These are phyloP conservation scores for Argya squamiceps DNA, from an alignment of 2,797 vertebrate genomes.

Conservation along the genomic window DNA sequence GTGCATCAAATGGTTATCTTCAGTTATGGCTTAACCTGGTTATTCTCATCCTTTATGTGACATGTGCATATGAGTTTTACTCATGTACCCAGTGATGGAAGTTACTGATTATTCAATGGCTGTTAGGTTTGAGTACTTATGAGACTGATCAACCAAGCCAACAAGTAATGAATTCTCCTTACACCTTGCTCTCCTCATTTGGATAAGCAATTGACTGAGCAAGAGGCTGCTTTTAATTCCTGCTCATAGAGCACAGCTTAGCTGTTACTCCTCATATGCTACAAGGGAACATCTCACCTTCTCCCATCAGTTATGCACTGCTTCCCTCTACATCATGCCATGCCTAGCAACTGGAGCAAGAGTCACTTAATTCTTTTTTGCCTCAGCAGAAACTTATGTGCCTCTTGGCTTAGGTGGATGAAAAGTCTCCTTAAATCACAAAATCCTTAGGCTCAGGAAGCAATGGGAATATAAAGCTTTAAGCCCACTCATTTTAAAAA, in stretches of 20 bases:
- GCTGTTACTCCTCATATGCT: not conserved
- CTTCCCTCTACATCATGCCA: not conserved
- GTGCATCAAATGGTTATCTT: not conserved
- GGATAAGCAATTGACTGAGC: not conserved
- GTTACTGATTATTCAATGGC: not conserved
- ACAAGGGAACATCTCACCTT: conserved; percentile 13
- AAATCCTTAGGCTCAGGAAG: not conserved
- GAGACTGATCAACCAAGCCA: not conserved
- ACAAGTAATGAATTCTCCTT: conserved; percentile 26
- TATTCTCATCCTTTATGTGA: not conserved
- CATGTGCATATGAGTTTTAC: not conserved
- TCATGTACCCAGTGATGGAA: not conserved
- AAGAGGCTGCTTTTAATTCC: conserved; percentile 4
- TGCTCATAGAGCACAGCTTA: not conserved
- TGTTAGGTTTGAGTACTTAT: not conserved
- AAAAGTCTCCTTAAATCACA: not conserved
- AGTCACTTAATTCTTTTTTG: not conserved
- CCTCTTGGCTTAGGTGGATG: not conserved
- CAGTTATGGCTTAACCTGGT: not conserved
- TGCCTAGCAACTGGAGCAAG: not conserved
- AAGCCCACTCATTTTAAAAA: not conserved
- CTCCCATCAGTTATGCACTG: conserved; percentile 17
- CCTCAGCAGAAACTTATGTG: not conserved
- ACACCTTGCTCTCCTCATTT: conserved; percentile 22
- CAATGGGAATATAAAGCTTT: not conserved